Base-by-base conservation (phyloP, 2,797 vertebrate species). In the Euphonia xanthogaster region DNA sequence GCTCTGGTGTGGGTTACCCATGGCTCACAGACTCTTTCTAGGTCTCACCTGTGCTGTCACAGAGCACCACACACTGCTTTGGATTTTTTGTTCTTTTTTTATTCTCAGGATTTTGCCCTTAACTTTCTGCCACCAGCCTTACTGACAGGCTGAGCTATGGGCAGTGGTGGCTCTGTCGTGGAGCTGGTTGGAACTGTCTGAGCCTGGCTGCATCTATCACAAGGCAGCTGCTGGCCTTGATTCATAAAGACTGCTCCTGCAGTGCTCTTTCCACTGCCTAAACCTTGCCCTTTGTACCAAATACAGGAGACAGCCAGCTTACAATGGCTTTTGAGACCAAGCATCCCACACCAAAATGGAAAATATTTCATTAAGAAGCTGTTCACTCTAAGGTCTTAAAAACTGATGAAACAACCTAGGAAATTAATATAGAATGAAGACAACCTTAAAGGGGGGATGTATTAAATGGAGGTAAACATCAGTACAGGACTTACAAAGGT, bases 251-350 rank as follows among this genome's bases (percentile, higher is more conserved):
- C 10, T 35, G 4, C 9, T 30, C 28, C 54, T 61, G 28, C 19
- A 82, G 24, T 0, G 0, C 14, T 2, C 10, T 44, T 3, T 1
- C n/a, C 10, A 8, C 39, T 40, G 30, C 18, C 2, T 2, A 72
- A 67, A 47, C 9, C 5, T 47, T n/a, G 8, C 6, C 9, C 4
- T 58, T 85, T 74, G 17, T 44, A 20, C 12, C 9, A 28, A 44
- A 63, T n/a, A 42, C 2, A 62, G 22, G 30, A 40, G 60, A 42
- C 27, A 40, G 12, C 12, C 47, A 58, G 4, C 6, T 30, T 73
- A 50, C 6, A 78, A 8, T 10, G 12, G 20, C 18, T 82, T 76
- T 39, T 73, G 40, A 57, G 23, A 72, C 21, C 16, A 92, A 78
- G 4, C 2, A 18, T 20, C 5, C 5, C 30, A 8, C 11, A 28